Base-by-base conservation (phyloP, 2,113 vertebrate species). In the Glaucidium brasilianum region DNA sequence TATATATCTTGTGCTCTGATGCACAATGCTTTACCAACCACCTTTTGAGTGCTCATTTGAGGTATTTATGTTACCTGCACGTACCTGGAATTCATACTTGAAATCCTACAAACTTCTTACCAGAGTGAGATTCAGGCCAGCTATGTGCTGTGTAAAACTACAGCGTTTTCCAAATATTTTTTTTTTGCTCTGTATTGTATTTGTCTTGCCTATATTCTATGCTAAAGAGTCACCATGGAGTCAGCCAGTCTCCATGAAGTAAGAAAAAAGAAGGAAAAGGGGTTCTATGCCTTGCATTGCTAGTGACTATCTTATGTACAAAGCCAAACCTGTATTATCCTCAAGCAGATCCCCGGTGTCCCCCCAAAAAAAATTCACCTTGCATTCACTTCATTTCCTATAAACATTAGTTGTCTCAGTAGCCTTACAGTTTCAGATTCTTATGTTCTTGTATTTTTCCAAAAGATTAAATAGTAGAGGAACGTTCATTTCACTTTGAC, bases 391-490 rank as follows among this genome's bases (percentile, higher is more conserved):
- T 23, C 25, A 71, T 76, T 87, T 69, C 26, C 27, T 74, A 37
- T 67, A 93, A 88, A 41, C 15, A 71, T 55, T 62, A 58, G 11
- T 47, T 85, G 32, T 59, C 53, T 91, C 30, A 68, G 35, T 77
- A 92, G 50, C 19, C 16, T 66, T 84, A 47, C 2, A 59, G 13
- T 80, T 86, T 77, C 43, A 8, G 17, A 37, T 88, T 85, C 50
- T 83, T 69, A 52, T 52, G 15, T 88, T 93, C n/a, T 76, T 80
- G 26, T 82, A 29, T 71, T 90, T 91, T 95, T 76, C 11, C 10
- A 45, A 69, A 90, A 92, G 12, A 92, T 88, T 88, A 93, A 96
- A 84, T 55, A 68, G 26, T 56, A 63, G 11, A 86, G 22, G 27
- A 92, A 77, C 0, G 3, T 66, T 73, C 35, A 45, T 39, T 79